Conservation (phyloP, 2,888 invertebrate genomes). For the Melanotus villosus region DNA sequence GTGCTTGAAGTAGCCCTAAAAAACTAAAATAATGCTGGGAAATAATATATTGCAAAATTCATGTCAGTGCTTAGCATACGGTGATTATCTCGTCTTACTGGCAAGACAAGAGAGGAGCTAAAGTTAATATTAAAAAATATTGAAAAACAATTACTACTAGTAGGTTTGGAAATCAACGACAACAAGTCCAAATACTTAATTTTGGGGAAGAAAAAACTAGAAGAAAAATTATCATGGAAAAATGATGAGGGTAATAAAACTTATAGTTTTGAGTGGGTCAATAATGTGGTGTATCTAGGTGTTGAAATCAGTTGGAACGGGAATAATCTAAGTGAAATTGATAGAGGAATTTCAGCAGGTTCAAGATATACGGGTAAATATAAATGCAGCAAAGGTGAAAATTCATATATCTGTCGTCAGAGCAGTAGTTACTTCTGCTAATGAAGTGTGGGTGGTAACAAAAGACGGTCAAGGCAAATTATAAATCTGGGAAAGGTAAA, state of each 20-base stretch:
- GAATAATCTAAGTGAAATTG: no score
- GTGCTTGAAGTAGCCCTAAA: not conserved
- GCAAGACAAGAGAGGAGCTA: not conserved
- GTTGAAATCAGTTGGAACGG: no score
- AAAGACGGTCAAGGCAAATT: not conserved
- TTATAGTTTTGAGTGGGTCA: not conserved
- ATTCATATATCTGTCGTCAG: no score
- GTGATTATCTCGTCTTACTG: not conserved
- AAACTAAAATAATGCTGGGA: not conserved
- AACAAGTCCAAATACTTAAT: slow-evolving; percentile 6
- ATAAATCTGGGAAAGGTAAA: not conserved
- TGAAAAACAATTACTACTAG: no score
- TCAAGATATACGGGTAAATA: not conserved
- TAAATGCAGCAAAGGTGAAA: not conserved
- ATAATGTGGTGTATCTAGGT: no score
- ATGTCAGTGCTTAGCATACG: not conserved
- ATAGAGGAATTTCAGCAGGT: not conserved
- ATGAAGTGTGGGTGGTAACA: not conserved
- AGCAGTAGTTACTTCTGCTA: not conserved
- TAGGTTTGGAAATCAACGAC: slow-evolving; percentile 1
- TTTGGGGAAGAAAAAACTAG: not conserved
- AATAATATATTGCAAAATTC: slow-evolving; percentile 9
- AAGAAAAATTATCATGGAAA: not conserved
- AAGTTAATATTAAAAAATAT: not conserved
- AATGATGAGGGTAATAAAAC: not conserved